phyloP scores from a whole-genome alignment of 2,888 invertebrate genomes.

The Amblyjoppa fuscipennis region DNA sequence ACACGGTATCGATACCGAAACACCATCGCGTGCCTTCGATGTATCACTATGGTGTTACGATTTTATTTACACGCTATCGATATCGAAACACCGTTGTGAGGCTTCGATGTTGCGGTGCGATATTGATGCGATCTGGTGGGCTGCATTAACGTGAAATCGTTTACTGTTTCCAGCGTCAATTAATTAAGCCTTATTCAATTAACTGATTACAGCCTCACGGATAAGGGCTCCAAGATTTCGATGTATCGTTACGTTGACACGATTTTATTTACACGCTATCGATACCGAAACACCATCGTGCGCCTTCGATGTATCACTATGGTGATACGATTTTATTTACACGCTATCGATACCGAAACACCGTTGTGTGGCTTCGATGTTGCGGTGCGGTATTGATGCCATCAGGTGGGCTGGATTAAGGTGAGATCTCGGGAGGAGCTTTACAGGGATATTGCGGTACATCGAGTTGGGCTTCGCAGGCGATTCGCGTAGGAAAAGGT shows the following conservation, averaged over 20 bases:
- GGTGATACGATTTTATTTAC: neutral
- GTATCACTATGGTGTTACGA: constrained; percentile 7
- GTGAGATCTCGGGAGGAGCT: constrained; percentile 20
- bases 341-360: neutral
- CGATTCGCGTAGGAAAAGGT: constrained; percentile 21
- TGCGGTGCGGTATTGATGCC: constrained; percentile 8
- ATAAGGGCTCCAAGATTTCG: too few relatives aligned
- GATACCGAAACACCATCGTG: neutral
- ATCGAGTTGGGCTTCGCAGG: constrained; percentile 48
- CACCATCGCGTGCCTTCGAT: neutral
- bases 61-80: neutral
- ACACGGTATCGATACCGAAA: neutral
- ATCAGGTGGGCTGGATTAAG: constrained; percentile 31
- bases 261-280: neutral
- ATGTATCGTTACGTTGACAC: too few relatives aligned
- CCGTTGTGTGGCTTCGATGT: neutral
- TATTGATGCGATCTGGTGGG: neutral
- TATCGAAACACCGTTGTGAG: constrained; percentile 4
- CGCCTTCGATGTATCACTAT: neutral
- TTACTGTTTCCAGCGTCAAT: too few relatives aligned
- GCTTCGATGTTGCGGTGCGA: neutral
- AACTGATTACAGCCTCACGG: too few relatives aligned
- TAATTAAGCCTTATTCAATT: too few relatives aligned
- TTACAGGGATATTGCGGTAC: constrained; percentile 46
- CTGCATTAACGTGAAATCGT: constrained; percentile 27